Evolutionary conservation across 2,113 vertebrate genomes (phyloP).

Genomic region (Sinosuthora webbiana): DNA sequence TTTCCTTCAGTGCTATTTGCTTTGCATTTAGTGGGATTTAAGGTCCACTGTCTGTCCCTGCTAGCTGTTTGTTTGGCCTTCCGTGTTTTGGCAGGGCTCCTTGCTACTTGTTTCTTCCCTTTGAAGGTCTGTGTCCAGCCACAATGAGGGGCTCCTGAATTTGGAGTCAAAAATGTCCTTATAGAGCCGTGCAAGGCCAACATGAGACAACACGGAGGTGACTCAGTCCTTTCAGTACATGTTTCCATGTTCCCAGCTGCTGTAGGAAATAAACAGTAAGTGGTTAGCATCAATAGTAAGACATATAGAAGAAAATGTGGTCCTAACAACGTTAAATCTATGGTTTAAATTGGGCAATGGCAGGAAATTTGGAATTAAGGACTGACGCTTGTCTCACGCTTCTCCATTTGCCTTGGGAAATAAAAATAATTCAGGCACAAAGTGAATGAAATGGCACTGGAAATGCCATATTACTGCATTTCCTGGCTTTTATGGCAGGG

Average conservation of each 20-base stretch:
- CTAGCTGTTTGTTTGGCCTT: not conserved
- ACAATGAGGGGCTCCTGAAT: not conserved
- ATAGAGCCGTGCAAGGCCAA: accelerated
- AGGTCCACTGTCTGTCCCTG: accelerated
- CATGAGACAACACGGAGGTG: not conserved
- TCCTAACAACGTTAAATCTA: constrained; percentile 15
- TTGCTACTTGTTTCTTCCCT: not conserved
- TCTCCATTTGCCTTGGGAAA: constrained; percentile 48
- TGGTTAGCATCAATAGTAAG: not conserved
- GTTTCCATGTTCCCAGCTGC: constrained; percentile 18
- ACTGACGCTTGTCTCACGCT: not conserved
- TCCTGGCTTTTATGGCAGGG: constrained; percentile 52
- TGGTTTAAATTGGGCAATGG: constrained; percentile 12
- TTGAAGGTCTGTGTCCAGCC: not conserved
- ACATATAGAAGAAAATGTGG: constrained; percentile 27
- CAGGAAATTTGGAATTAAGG: constrained; percentile 62
- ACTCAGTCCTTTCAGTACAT: not conserved
- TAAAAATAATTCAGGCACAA: constrained; percentile 40
- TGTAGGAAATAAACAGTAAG: constrained; percentile 21
- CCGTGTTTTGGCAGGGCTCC: not conserved
- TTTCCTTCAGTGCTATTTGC: not conserved
- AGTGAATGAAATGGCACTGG: constrained; percentile 32
- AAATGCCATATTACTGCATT: constrained; percentile 44
- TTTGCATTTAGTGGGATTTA: not conserved
- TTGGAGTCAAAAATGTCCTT: not conserved